Evolutionary conservation across 2,113 vertebrate genomes (phyloP), one percentile per base, ranked within the genome.

Genomic region (Hirundichthys speculiger): DNA sequence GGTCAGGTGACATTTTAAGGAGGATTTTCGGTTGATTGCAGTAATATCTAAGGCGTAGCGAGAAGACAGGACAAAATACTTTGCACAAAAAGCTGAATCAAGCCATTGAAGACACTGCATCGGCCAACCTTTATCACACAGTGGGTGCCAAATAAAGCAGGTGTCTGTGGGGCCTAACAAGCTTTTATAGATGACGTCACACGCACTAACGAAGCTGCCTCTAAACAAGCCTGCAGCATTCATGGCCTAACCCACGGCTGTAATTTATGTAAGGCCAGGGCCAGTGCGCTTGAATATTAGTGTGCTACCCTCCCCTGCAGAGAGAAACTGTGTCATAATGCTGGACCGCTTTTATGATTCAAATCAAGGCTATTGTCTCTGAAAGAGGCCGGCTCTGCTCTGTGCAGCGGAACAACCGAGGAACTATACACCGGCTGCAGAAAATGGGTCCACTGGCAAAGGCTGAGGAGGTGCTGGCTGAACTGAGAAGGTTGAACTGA

Each of bases 271-370:
- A 83, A 83, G 86, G 73, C 78, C 22, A 34, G 62, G 66, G 48
- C 77, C 76, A 79, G 73, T 77, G 81, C 80, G 76, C 85, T 87
- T 89, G 86, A 90, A 91, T 90, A 88, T 90, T 87, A 85, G 88
- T 79, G 76, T 25, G 75, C 82, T 79, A 61, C 87, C 82, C 79
- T 90, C 90, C 90, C 92, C 89, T 89, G 88, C 82, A 53, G 92
- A 88, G 90, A 89, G 88, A 93, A 93, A 93, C 92, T 93, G 91
- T 93, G 92, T 93, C 91, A 92, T 91, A 93, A 93, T 93, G 90
- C 90, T 79, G 83, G 75, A 79, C 80, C 62, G 64, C 91, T 87
- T 91, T 93, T 93, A 88, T 93, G 71, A 93, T 93, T 93, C 91
- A 93, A 93, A 93, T 93, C 75, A 83, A 83, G 80, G 51, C 83